Percentiles rank a stretch among this genome's conserved stretches.
These are phyloP conservation scores for Lutjanus campechanus DNA, from an alignment of 2,797 vertebrate species.

Conservation along the genomic window DNA sequence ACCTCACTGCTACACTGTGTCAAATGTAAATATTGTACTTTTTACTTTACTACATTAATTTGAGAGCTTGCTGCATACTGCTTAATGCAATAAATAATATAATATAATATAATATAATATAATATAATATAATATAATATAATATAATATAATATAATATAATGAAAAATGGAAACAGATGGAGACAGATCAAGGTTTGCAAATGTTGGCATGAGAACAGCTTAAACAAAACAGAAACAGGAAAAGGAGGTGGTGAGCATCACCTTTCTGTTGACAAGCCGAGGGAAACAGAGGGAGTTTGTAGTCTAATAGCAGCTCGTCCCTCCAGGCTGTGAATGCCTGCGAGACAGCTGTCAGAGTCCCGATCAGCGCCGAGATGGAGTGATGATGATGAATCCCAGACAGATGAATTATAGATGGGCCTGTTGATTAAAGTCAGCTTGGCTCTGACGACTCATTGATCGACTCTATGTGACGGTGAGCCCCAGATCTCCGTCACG, in stretches of 20 bases:
- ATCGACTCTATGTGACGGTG: conserved; percentile 57
- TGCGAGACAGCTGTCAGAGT: conserved; percentile 75
- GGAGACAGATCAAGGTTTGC: conserved; percentile 6
- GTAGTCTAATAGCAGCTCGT: conserved; percentile 47
- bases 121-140: no score
- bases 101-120: background rate
- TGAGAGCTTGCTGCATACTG: background rate
- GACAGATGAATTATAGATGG: conserved; percentile 86
- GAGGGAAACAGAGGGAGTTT: conserved; percentile 44
- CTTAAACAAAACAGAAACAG: conserved; percentile 35
- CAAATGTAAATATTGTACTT: background rate
- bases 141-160: background rate
- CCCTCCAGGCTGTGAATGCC: conserved; percentile 61
- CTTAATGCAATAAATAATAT: background rate
- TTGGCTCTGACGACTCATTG: conserved; percentile 72
- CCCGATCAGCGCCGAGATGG: conserved; percentile 60
- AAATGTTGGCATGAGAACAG: conserved; percentile 10
- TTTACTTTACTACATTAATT: background rate
- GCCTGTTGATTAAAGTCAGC: conserved; percentile 78
- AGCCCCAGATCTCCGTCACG: conserved; percentile 50
- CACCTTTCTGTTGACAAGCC: conserved; percentile 39
- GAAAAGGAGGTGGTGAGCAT: conserved; percentile 12
- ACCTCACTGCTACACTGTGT: no score
- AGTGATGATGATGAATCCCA: conserved; percentile 77
- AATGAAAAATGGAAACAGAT: conserved; percentile 14